Base-by-base conservation (phyloP, 2,888 invertebrate genomes). In the Acleris sparsana region DNA sequence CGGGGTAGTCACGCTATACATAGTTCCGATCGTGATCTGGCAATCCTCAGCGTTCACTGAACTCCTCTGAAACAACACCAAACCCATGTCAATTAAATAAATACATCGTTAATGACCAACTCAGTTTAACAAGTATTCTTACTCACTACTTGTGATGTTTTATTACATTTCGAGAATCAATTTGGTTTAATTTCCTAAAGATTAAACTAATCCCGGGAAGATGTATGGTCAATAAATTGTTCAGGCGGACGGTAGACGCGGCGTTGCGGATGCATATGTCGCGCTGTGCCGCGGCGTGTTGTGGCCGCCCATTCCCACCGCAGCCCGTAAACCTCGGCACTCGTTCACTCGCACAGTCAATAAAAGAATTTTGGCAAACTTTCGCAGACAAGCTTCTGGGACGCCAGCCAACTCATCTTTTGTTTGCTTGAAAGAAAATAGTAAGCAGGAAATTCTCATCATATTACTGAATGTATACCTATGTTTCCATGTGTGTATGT, bases 321-420 rank as follows among this genome's bases (percentile, higher is more conserved):
- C 76, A 79, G 77, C 77, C 82, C 80, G 86, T 85, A 86, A 87
- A 86, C 82, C 83, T 83, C 77, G 82, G 80, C 80, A 80, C 82
- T 83, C 82, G 83, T 84, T 84, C 85, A 78, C 85, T 88, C 85
- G 77, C 84, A 88, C 86, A 88, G 86, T 89, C 89, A 88, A 90
- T 92, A 91, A 90, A 91, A 89, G 83, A 88, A 89, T 90, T 90
- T 92, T 91, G 92, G 91, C 91, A 91, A 91, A 90, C 87, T 90
- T 88, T 88, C 84, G 86, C 84, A 88, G 89, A 90, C 90, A 89
- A 89, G 89, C 90, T 88, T 89, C 85, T 89, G 89, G 91, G 92
- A 89, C 86, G 86, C 82, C 83, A 81, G 92, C 91, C 92, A 92
- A 91, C 87, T 91, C 89, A 91, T 91, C 91, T 89, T 89, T 91